Base-by-base conservation (phyloP, 2,113 vertebrate species). In the Pedionomus torquatus region DNA sequence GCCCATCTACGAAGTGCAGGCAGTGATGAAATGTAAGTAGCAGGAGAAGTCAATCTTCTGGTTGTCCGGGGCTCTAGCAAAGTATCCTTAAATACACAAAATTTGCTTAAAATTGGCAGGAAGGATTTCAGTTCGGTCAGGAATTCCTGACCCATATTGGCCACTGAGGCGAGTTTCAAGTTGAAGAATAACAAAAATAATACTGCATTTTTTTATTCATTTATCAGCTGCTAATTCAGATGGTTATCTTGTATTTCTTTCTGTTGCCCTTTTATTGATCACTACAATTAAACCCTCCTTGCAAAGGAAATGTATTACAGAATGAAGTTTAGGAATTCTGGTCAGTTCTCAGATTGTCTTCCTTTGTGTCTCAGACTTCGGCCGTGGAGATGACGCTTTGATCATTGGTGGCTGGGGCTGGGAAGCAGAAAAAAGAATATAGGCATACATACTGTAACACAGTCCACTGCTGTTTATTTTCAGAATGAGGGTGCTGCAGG, bases 21-120 rank as follows among this genome's bases (percentile, higher is more conserved):
- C 98, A 68, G 94, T 99, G 63, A 98, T 98, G 97, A 98, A 98
- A 95, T 98, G 99, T 99, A 98, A 99, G 99, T 98, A 98, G 82
- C n/a, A 70, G 63, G 51, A 26, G 57, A 79, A 69, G 85, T 85
- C 48, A 51, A n/a, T 35, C 4, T 49, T 75, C 37, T 94, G 4
- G 60, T 70, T 13, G 11, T 19, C 33, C 66, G 2, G 3, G 12
- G n/a, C n/a, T 16, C 28, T n/a, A 61, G 7, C 17, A 64, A 90
- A 41, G 8, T 63, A 58, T 7, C 14, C n/a, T 52, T 77, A 81
- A 89, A 78, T 25, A 37, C 4, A 57, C 13, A 39, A 16, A 30
- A 57, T 49, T 63, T 71, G 20, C 18, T 81, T 79, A 43, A 83
- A 90, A 60, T 41, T 95, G 6, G 5, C 30, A 61, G 33, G 35